Conservation (phyloP, 2,888 invertebrate species). For the Hemithea aestivaria region DNA sequence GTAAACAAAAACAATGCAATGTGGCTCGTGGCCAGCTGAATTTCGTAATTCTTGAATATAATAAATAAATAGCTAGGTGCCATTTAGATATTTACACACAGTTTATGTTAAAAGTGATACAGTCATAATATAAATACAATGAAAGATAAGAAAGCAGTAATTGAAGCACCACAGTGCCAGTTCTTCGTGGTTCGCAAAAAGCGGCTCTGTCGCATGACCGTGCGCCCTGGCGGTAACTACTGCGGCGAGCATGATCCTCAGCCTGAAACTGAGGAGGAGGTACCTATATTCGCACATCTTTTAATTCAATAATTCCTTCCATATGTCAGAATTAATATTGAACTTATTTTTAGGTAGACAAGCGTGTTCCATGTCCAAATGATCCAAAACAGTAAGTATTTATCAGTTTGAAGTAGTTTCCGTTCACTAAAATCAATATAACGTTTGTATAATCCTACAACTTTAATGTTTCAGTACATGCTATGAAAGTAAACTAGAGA, state of each 20-base stretch:
- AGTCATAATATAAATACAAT: too few species aligned
- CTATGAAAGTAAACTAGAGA: slow-evolving; percentile 82
- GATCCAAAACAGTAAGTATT: slow-evolving; percentile 84
- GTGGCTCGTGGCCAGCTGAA: too few species aligned
- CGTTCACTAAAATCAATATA: too few species aligned
- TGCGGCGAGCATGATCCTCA: slow-evolving; percentile 85
- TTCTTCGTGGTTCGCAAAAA: slow-evolving; percentile 85
- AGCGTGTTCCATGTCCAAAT: slow-evolving; percentile 84
- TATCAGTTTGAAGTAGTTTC: background rate
- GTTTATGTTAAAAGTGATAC: too few species aligned
- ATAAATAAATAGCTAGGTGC: too few species aligned
- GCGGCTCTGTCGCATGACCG: slow-evolving; percentile 87
- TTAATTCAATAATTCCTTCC: too few species aligned
- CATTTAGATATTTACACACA: too few species aligned
- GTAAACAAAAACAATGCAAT: too few species aligned
- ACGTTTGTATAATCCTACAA: too few species aligned
- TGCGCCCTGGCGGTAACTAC: slow-evolving; percentile 82
- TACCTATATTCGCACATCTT: slow-evolving; percentile 27
- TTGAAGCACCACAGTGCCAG: slow-evolving; percentile 68
- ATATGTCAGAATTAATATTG: too few species aligned
- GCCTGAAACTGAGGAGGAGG: slow-evolving; percentile 45
- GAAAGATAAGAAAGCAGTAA: too few species aligned
- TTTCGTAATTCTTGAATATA: too few species aligned
- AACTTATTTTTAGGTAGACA: slow-evolving; percentile 61
- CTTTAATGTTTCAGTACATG: slow-evolving; percentile 75